Conservation (phyloP, 2,113 vertebrate species). For the Taurulus bubalis region DNA sequence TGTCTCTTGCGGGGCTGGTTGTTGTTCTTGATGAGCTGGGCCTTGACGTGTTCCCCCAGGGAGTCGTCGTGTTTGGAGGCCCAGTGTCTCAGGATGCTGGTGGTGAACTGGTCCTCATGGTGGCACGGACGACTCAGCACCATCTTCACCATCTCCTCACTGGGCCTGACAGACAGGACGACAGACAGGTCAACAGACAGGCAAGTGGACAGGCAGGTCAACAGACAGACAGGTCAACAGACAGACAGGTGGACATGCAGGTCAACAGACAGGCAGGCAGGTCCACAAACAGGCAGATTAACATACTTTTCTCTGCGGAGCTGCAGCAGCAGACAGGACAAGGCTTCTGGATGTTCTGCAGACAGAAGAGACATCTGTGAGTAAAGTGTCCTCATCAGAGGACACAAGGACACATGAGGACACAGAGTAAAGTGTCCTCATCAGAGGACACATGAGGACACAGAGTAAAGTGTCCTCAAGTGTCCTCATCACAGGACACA, state of each 20-base stretch:
- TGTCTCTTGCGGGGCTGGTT: conserved; percentile 94
- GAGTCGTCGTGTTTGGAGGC: conserved; percentile 92
- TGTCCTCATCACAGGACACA: no score
- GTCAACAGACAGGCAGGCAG: no score
- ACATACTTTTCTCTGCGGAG: conserved; percentile 90
- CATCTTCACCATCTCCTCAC: conserved; percentile 99
- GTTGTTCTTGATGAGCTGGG: conserved; percentile 98
- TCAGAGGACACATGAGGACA: no score
- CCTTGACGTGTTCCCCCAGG: conserved; percentile 94
- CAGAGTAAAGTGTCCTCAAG: no score
- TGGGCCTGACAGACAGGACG: conserved; percentile 85
- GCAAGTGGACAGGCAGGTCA: no score
- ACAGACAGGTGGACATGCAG: no score
- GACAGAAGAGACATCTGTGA: background rate
- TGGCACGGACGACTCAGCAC: conserved; percentile 95
- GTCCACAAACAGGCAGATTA: background rate
- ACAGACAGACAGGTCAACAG: no score
- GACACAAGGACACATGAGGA: no score
- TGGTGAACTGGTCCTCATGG: conserved; percentile 95
- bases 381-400: background rate
- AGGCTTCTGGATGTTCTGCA: conserved; percentile 93
- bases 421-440: background rate
- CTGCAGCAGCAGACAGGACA: conserved; percentile 94
- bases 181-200: background rate
- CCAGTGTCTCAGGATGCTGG: conserved; percentile 96